Conservation (phyloP, 2,797 vertebrate species). For the Tokudaia tokunoshimensis region DNA sequence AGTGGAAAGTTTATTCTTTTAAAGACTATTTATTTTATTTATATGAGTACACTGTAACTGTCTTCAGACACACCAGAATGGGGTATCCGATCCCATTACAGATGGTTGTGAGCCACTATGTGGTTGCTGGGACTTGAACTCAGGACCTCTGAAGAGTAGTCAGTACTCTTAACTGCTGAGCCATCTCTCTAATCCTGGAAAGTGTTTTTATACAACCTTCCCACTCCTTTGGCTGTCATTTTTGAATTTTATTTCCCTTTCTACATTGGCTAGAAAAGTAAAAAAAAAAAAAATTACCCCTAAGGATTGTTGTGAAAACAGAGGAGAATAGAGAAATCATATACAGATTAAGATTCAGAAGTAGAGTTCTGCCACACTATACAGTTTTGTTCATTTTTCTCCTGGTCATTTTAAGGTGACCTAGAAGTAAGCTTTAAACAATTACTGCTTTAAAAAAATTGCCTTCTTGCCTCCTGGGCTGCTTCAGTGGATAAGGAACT, state of each 20-base stretch:
- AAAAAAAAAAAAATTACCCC: neutral
- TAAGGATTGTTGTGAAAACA: neutral
- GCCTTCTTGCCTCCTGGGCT: neutral
- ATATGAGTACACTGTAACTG: neutral
- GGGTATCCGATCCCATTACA: neutral
- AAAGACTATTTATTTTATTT: neutral
- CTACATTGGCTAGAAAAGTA: neutral
- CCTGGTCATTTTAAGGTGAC: conserved; percentile 43
- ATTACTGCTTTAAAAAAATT: conserved; percentile 64
- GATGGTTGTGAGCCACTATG: neutral
- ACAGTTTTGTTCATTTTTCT: conserved; percentile 52
- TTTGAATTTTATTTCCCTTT: conserved; percentile 20
- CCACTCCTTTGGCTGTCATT: neutral
- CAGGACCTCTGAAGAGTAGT: neutral
- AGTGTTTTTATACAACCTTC: neutral
- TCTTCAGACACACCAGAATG: neutral
- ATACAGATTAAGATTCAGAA: conserved; percentile 35
- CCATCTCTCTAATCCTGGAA: neutral
- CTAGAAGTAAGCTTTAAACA: conserved; percentile 42
- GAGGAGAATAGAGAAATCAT: neutral
- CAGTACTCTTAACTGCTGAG: neutral
- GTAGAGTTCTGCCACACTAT: neutral
- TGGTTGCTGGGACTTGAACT: neutral
- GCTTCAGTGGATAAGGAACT: neutral
- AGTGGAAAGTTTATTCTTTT: neutral